Conservation (phyloP, 2,888 invertebrate genomes). For the Drosophila siamana region DNA sequence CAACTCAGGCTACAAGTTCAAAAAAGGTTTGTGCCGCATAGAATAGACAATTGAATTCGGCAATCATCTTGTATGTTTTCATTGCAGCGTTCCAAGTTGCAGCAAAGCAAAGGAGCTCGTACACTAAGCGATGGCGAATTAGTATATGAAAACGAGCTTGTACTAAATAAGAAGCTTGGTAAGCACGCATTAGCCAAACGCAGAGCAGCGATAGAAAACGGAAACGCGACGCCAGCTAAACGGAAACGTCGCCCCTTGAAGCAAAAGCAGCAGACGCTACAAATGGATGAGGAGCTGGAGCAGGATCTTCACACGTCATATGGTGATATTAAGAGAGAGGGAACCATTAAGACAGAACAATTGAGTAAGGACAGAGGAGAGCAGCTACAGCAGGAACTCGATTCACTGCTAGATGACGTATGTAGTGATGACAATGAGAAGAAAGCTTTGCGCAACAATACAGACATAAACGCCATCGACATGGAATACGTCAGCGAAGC, state of each 20-base stretch:
- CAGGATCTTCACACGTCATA: neutral
- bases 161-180: constrained; percentile 63
- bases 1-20: constrained; percentile 56
- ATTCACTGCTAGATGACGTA: constrained; percentile 55
- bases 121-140: constrained; percentile 69
- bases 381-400: constrained; percentile 59
- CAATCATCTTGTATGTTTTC: neutral
- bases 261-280: neutral
- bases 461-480: constrained; percentile 34
- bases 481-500: constrained; percentile 56
- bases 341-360: constrained; percentile 53
- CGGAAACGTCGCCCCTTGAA: constrained; percentile 28
- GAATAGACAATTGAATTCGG: neutral
- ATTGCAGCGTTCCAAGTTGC: constrained; percentile 45
- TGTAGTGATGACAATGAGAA: constrained; percentile 18
- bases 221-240: constrained; percentile 16
- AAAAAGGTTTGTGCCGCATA: constrained; percentile 69
- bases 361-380: constrained; percentile 31
- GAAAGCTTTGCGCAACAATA: constrained; percentile 18
- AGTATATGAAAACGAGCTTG: constrained; percentile 82
- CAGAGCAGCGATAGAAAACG: constrained; percentile 27
- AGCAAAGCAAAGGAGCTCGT: constrained; percentile 68
- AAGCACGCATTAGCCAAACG: constrained; percentile 59
- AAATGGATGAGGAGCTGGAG: constrained; percentile 7
- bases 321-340: constrained; percentile 58